These are phyloP conservation scores for Aplochiton taeniatus DNA, from an alignment of 2,797 vertebrate genomes.

Conservation along the genomic window DNA sequence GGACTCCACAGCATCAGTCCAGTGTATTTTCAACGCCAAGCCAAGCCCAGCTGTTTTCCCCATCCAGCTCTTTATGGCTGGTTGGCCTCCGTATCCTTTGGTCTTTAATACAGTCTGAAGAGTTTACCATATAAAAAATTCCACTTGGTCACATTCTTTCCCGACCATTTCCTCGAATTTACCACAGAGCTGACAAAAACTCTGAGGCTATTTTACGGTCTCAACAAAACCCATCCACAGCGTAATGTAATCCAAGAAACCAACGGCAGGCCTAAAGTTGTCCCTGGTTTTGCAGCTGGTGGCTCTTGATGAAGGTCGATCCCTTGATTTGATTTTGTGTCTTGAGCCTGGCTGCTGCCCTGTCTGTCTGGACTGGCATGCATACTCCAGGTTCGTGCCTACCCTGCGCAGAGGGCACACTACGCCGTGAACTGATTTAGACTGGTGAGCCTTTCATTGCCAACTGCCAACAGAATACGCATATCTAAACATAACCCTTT, in stretches of 20 bases:
- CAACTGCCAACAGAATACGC: no score
- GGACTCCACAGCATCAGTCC: not conserved
- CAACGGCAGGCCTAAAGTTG: no score
- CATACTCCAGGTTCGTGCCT: no score
- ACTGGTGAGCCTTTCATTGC: not conserved
- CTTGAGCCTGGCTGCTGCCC: no score
- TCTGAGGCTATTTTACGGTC: no score
- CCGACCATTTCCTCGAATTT: not conserved
- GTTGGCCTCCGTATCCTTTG: not conserved
- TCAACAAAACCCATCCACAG: no score
- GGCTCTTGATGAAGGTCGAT: no score
- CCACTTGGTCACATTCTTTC: conserved; percentile 9
- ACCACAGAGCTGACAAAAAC: not conserved
- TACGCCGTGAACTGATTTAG: not conserved
- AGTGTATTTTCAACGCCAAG: not conserved
- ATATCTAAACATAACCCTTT: not conserved
- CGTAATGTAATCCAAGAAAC: no score
- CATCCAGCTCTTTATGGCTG: not conserved
- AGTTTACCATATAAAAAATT: conserved; percentile 8
- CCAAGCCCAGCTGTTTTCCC: not conserved
- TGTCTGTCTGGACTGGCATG: no score
- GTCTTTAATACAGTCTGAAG: conserved; percentile 8
- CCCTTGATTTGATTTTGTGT: no score
- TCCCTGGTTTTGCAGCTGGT: no score
- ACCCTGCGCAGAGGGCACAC: no score